Evolutionary conservation across 1,140 invertebrate genomes (phyloP).

Genomic region (Drosophila novamexicana): DNA sequence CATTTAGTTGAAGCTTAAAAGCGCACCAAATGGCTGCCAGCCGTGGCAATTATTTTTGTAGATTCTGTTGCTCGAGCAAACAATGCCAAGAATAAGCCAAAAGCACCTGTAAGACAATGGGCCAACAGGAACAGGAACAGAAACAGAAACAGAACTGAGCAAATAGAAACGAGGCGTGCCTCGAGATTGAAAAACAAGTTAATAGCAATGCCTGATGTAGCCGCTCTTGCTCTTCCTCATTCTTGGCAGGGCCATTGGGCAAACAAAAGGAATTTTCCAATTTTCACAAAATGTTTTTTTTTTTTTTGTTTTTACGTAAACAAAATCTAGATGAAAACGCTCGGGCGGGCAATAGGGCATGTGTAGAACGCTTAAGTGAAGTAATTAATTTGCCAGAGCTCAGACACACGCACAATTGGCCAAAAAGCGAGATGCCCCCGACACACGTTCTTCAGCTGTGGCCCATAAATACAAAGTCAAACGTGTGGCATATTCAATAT

Average conservation of each 20-base stretch:
- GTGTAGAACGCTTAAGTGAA: constrained; percentile 52
- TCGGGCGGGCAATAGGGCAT: background rate
- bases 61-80: constrained; percentile 59
- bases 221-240: constrained; percentile 6
- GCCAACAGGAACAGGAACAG: constrained; percentile 39
- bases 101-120: constrained; percentile 75
- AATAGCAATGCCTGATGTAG: constrained; percentile 59
- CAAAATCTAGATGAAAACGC: constrained; percentile 51
- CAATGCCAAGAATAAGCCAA: constrained; percentile 54
- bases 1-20: constrained; percentile 82
- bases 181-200: constrained; percentile 79
- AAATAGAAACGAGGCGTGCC: constrained; percentile 65
- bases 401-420: constrained; percentile 14
- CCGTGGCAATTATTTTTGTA: constrained; percentile 81
- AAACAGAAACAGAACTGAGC: constrained; percentile 48
- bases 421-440: background rate
- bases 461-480: constrained; percentile 60
- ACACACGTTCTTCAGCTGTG: constrained; percentile 34
- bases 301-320: constrained; percentile 38
- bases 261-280: constrained; percentile 69
- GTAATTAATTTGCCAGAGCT: constrained; percentile 73
- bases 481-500: constrained; percentile 70
- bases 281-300: constrained; percentile 60
- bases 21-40: constrained; percentile 78
- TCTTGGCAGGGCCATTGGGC: constrained; percentile 14